Evolutionary conservation across 37 sponge, comb jelly and placozoan species (phyloP), one percentile per base, ranked within the genome.

Genomic region (Aphrocallistes beatrix): DNA sequence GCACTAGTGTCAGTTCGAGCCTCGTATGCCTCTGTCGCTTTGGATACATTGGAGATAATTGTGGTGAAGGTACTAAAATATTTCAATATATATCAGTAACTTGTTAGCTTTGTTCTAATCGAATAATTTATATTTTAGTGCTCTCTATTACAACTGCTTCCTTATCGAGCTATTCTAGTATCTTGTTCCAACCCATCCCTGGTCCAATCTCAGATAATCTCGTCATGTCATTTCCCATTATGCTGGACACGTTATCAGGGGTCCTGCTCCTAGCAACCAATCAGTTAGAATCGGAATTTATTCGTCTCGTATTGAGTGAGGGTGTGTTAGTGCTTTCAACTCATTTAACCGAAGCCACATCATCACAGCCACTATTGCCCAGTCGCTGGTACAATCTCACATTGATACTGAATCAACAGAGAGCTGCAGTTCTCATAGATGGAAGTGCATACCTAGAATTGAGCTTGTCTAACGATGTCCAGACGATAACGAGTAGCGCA

Each of bases 111-210:
- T n/a, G n/a, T n/a, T n/a, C n/a, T n/a, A n/a, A n/a, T n/a, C n/a
- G n/a, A n/a, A n/a, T n/a, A n/a, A n/a, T n/a, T n/a, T n/a, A n/a
- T n/a, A n/a, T 16, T 42, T 42, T 42, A 42, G 45, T 16, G 45
- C 10, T 60, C 8, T 60, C 75, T 21, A 60, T 60, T 37, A 88
- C 85, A 1, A 86, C 90, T 36, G 87, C 85, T 36, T 94, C 89
- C 16, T 86, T 87, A 17, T 84, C 84, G 36, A 98, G 90, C 84
- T 88, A 93, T 34, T 86, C 90, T 85, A 93, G 83, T 37, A 95
- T 88, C 81, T 90, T 88, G 38, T 39, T 84, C 84, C 88, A 94
- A 19, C 88, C 91, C 82, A 87, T 90, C 45, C 88, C 75, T 60
- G 75, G 75, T 60, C 75, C 75, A 60, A 60, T 60, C 25, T 32